These are phyloP conservation scores for Sylvilagus bachmani DNA, from an alignment of 2,113 vertebrate species.

Conservation along the genomic window DNA sequence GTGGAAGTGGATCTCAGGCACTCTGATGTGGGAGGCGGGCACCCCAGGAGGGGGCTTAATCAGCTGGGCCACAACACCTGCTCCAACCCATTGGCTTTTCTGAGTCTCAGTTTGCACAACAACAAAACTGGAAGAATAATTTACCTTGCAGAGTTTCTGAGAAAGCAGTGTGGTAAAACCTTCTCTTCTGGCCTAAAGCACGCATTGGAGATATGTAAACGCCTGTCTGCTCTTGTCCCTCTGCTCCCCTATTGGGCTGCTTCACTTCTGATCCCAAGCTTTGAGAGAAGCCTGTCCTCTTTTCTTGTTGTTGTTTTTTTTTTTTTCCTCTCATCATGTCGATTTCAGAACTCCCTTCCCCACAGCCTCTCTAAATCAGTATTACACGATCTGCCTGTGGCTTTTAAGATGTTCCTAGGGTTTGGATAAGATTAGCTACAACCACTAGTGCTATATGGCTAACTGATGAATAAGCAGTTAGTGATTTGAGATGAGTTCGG, in stretches of 20 bases:
- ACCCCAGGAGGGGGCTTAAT: too few species aligned
- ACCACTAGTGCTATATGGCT: background rate
- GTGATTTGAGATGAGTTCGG: background rate
- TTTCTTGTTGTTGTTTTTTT: background rate
- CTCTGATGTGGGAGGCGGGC: too few species aligned
- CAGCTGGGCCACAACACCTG: too few species aligned
- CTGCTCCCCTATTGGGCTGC: accelerated
- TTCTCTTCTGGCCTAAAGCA: background rate
- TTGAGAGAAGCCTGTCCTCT: background rate
- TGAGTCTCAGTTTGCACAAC: background rate
- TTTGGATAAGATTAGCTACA: background rate
- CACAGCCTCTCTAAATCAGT: background rate
- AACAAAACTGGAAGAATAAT: background rate
- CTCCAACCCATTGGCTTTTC: background rate
- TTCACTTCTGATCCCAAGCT: background rate
- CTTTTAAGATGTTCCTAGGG: background rate
- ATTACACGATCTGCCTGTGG: background rate
- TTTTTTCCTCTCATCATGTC: background rate
- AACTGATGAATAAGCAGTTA: background rate
- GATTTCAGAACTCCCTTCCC: background rate
- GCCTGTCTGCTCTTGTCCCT: background rate
- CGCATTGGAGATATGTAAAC: background rate
- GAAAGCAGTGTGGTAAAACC: background rate
- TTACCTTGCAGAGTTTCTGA: background rate
- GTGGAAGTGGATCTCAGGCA: too few species aligned